Base-by-base conservation (phyloP, 2,888 invertebrate species). In the Ectemnius lituratus region DNA sequence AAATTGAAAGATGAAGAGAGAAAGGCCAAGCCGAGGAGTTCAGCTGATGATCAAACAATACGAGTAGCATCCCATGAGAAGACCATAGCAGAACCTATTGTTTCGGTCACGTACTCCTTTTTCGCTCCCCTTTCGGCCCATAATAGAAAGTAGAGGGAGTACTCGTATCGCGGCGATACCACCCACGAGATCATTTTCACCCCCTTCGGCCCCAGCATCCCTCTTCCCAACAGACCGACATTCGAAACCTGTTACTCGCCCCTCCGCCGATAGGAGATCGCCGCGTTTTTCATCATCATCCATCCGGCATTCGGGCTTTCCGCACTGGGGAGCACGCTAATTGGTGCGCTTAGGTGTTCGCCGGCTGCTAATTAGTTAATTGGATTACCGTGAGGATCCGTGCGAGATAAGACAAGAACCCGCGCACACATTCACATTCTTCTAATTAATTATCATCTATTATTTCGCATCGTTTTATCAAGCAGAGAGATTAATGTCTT, bases 31-130 rank as follows among this genome's bases (percentile, higher is more conserved):
- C 49, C 6, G 20, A 27, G 52, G 27, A 47, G 20, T 18, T 52
- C 5, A 16, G 37, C 71, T 47, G 65, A 60, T 73, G 70, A 62
- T 70, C 61, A 63, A 75, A 75, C 78, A 80, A 76, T 73, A 46
- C 47, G 58, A 63, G 62, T 52, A 57, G n/a, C n/a, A 23, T 63
- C 37, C 61, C 63, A 58, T 13, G 47, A 47, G 63, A 68, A 67
- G 61, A 64, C 70, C 47, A 16, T 56, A 3, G 58, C 37, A 49
- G 27, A 60, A 59, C 37, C 57, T 62, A 80, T 82, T 82, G 82
- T 82, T 78, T 82, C 71, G 75, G 82, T 82, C 82, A 78, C 78
- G 82, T 80, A 82, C 69, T 63, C 69, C 56, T 14, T 14, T 52
- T 52, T 52, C 52, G 14, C 65, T 27, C 65, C 65, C 37, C 62